Base-by-base conservation (phyloP, 1,140 invertebrate genomes). In the Drosophila biarmipes region DNA sequence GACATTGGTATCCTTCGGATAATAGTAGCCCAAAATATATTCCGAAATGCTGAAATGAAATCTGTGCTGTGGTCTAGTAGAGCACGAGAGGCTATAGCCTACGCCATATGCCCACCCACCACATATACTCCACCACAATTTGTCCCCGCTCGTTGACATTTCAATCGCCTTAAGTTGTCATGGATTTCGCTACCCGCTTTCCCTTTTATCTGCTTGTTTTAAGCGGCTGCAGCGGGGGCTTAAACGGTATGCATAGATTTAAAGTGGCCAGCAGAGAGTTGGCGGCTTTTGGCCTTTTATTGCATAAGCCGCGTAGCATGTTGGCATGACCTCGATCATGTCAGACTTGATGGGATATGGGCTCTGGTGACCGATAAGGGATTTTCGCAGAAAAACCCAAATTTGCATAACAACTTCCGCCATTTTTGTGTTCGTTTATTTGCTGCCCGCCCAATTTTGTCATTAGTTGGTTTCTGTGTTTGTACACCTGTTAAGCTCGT, bases 391-490 rank as follows among this genome's bases (percentile, higher is more conserved):
- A 56, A 66, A 59, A 43, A 43, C 10, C 43, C 56, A 11, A 76
- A 84, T 85, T 85, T 85, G 55, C 80, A 85, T 85, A 85, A 64
- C 76, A 85, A 85, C 80, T 85, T 86, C 66, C 74, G 69, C 51
- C 71, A 67, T 75, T 71, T 75, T 61, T 53, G 61, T 27, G 31
- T 46, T 37, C 64, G 73, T 59, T 64, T 64, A 59, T 76, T 76
- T 76, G 69, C 49, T 48, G 55, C 29, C 38, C 43, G 62, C 27
- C 53, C 64, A 14, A 76, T 64, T 66, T 40, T 49, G 35, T 19
- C 56, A 72, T 61, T 73, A 62, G 27, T 67, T 54, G 49, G 35
- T 27, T 27, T 69, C 52, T 40, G 45, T 68, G 42, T 54, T 55
- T 48, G 35, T 62, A 15, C 67, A 73, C 58, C 82, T 75, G 82